Percentiles rank a stretch among this genome's conserved stretches.
These are phyloP conservation scores for Bhutanitis thaidina DNA, from an alignment of 2,888 invertebrate species.

Conservation along the genomic window DNA sequence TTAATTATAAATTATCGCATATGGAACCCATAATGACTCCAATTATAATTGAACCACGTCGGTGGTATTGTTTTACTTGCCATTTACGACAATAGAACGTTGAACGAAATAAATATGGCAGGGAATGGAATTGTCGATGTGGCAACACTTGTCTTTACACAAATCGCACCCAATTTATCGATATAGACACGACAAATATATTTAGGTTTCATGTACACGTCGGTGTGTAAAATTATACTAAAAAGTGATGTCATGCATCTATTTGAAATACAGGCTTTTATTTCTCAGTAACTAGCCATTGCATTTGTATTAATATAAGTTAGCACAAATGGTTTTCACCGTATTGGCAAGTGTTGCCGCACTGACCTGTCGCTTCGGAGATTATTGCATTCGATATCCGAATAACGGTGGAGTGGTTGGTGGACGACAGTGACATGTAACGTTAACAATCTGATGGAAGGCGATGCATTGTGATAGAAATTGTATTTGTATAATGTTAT, in stretches of 20 bases:
- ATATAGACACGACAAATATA: too few relatives aligned
- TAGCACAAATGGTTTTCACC: too few relatives aligned
- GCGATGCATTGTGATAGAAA: slow-evolving; percentile 21
- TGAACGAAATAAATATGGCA: slow-evolving; percentile 6
- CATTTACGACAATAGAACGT: slow-evolving; percentile 13
- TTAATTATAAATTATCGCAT: slow-evolving; percentile 24
- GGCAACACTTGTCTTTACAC: slow-evolving; percentile 15
- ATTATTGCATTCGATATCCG: slow-evolving; percentile 1
- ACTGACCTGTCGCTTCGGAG: background rate
- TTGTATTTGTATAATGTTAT: slow-evolving; percentile 19
- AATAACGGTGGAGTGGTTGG: background rate
- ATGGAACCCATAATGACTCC: background rate
- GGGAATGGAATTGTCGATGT: background rate
- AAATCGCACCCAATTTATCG: too few relatives aligned
- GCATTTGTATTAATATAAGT: too few relatives aligned
- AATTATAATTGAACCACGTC: background rate
- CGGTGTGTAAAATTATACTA: too few relatives aligned
- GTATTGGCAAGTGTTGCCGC: slow-evolving; percentile 1
- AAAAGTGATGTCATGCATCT: too few relatives aligned
- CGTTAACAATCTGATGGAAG: background rate
- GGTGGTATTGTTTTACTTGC: slow-evolving; percentile 17
- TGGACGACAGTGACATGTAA: background rate
- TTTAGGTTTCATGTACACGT: too few relatives aligned
- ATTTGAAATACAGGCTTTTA: too few relatives aligned
- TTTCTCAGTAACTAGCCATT: too few relatives aligned